phyloP scores from a whole-genome alignment of 2,888 invertebrate species.

The Metalampra italica region DNA sequence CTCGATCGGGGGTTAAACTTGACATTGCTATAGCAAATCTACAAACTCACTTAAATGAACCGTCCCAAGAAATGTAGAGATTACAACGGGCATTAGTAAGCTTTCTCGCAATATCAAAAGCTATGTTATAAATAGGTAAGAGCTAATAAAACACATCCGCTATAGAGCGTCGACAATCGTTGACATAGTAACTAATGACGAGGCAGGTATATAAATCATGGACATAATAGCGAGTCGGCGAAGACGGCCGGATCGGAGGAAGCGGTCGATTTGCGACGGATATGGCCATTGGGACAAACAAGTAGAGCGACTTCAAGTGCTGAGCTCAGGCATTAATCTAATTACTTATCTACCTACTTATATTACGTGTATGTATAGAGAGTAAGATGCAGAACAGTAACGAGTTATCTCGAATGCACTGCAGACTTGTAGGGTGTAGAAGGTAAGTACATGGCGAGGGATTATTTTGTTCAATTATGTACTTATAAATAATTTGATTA shows the following conservation, averaged over 20 bases:
- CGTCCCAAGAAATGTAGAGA: no score
- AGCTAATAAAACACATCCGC: conserved; percentile 68
- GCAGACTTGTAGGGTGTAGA: no score
- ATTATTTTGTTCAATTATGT: no score
- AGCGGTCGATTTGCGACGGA: conserved; percentile 74
- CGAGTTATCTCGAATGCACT: no score
- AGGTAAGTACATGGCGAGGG: no score
- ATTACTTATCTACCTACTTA: no score
- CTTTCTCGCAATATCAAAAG: not conserved
- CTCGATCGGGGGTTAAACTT: not conserved
- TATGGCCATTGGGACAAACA: conserved; percentile 67
- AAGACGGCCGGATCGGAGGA: conserved; percentile 66
- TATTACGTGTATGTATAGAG: no score
- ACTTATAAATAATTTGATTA: no score
- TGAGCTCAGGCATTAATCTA: conserved; percentile 43
- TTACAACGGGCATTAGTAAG: no score
- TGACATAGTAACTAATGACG: conserved; percentile 70
- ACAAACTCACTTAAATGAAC: no score
- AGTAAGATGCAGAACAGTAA: no score
- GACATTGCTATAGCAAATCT: not conserved
- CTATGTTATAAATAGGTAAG: conserved; percentile 33
- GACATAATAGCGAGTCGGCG: conserved; percentile 55
- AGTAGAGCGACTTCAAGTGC: conserved; percentile 39
- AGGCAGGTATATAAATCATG: conserved; percentile 76
- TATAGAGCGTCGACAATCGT: conserved; percentile 50